phyloP scores from a whole-genome alignment of 2,113 vertebrate species.

The Lasiurus borealis region DNA sequence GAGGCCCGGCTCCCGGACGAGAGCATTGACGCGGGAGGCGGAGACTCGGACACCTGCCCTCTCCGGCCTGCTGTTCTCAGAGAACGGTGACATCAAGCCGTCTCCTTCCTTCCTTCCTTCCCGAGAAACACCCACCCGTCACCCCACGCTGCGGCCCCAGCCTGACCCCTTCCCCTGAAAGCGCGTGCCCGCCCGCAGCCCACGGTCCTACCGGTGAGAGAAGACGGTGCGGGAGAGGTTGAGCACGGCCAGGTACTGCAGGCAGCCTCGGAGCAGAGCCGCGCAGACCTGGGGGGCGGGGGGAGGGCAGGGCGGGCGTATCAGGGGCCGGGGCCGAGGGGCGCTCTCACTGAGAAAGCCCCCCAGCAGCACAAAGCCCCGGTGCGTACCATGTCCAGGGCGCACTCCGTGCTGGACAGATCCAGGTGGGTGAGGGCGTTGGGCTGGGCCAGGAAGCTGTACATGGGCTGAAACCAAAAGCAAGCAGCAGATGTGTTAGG shows the following conservation, averaged over 20 bases:
- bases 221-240: conserved; percentile 95
- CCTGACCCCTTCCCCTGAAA: neutral
- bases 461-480: conserved; percentile 89
- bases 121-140: neutral
- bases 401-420: conserved; percentile 95
- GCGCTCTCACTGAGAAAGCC: neutral
- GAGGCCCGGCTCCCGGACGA: neutral
- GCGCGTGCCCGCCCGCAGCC: neutral
- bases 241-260: conserved; percentile 94
- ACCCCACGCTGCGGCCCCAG: neutral
- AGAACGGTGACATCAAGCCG: too few species aligned
- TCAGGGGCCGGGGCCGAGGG: too few species aligned
- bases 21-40: neutral
- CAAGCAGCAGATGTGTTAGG: conserved; percentile 41
- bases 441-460: conserved; percentile 94
- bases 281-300: conserved; percentile 90
- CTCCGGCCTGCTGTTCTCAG: neutral
- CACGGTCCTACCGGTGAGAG: conserved; percentile 90
- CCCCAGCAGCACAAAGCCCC: conserved; percentile 50
- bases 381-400: conserved; percentile 93
- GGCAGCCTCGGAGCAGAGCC: conserved; percentile 93
- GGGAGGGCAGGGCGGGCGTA: neutral
- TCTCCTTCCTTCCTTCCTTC: neutral
- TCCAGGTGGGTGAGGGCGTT: conserved; percentile 94
- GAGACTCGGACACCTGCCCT: too few species aligned